Evolutionary conservation across 1,140 invertebrate species (phyloP).

Genomic region (Stenopsyche tienmushanensis): DNA sequence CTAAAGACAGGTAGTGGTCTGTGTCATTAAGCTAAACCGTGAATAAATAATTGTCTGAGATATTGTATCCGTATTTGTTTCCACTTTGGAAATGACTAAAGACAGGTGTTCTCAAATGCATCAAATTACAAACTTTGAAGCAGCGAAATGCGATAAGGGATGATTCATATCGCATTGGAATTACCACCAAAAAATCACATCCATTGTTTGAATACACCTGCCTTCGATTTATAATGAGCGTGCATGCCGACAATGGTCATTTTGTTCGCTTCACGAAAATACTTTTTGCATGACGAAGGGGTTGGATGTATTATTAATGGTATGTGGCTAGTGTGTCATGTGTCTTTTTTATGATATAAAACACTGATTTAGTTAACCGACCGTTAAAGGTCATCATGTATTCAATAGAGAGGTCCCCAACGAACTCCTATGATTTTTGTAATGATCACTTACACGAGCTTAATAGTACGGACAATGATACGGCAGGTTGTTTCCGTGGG

Average conservation of each 20-base stretch:
- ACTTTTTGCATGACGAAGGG: too few relatives aligned
- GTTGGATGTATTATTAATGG: too few relatives aligned
- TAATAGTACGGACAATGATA: conserved; percentile 24
- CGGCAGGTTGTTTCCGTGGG: conserved; percentile 37
- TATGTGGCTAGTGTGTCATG: conserved; percentile 2
- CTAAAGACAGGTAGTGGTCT: background rate
- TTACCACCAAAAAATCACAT: too few relatives aligned
- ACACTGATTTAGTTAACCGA: conserved; percentile 31
- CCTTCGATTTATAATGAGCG: too few relatives aligned
- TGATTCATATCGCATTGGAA: too few relatives aligned
- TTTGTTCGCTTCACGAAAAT: too few relatives aligned
- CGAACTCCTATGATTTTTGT: conserved; percentile 20
- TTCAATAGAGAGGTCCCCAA: conserved; percentile 27
- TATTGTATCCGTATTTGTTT: background rate
- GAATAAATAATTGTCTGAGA: conserved; percentile 16
- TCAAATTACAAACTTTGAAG: too few relatives aligned
- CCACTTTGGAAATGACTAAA: too few relatives aligned
- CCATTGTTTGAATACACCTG: too few relatives aligned
- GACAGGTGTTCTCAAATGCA: too few relatives aligned
- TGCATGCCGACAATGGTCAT: too few relatives aligned
- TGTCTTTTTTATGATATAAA: conserved; percentile 1
- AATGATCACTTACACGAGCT: conserved; percentile 26
- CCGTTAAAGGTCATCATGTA: conserved; percentile 25
- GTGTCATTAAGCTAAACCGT: conserved; percentile 22
- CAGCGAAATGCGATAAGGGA: too few relatives aligned